These are phyloP conservation scores for Calephelis perditalis DNA, from an alignment of 2,888 invertebrate species.

Conservation along the genomic window DNA sequence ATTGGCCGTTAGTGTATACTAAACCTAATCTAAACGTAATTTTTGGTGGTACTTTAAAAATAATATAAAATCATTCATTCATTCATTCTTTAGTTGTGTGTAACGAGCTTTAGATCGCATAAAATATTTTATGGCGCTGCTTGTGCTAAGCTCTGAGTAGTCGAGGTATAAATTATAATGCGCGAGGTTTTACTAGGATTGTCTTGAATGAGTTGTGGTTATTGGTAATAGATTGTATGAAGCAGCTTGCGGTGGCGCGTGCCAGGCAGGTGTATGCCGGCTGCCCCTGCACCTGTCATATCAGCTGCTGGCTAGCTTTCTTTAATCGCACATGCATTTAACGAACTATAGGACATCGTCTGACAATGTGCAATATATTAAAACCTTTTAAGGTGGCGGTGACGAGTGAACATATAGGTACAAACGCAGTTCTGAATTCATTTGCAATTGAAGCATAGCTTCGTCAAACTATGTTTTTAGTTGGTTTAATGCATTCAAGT, in stretches of 20 bases:
- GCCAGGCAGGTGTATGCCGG: slow-evolving; percentile 64
- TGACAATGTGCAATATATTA: not conserved
- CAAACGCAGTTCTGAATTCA: too few relatives aligned
- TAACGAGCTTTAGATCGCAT: too few relatives aligned
- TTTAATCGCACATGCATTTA: slow-evolving; percentile 35
- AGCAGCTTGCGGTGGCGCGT: slow-evolving; percentile 72
- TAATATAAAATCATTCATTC: too few relatives aligned
- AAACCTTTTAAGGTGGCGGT: not conserved
- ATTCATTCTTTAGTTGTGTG: too few relatives aligned
- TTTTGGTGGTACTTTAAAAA: too few relatives aligned
- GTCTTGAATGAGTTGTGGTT: slow-evolving; percentile 39
- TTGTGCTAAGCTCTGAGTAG: not conserved
- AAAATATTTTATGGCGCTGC: too few relatives aligned
- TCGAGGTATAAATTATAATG: slow-evolving; percentile 22
- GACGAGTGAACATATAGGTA: too few relatives aligned
- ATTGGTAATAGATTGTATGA: slow-evolving; percentile 43
- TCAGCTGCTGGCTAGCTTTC: slow-evolving; percentile 66
- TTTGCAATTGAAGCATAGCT: too few relatives aligned
- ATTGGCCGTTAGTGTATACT: too few relatives aligned
- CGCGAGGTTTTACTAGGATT: slow-evolving; percentile 13
- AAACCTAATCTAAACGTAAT: too few relatives aligned
- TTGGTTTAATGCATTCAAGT: too few relatives aligned
- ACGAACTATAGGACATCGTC: not conserved
- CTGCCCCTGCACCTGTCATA: slow-evolving; percentile 72
- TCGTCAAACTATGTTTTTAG: too few relatives aligned